These are phyloP conservation scores for Temnothorax nylanderi DNA, from an alignment of 1,140 invertebrate genomes.

Conservation along the genomic window DNA sequence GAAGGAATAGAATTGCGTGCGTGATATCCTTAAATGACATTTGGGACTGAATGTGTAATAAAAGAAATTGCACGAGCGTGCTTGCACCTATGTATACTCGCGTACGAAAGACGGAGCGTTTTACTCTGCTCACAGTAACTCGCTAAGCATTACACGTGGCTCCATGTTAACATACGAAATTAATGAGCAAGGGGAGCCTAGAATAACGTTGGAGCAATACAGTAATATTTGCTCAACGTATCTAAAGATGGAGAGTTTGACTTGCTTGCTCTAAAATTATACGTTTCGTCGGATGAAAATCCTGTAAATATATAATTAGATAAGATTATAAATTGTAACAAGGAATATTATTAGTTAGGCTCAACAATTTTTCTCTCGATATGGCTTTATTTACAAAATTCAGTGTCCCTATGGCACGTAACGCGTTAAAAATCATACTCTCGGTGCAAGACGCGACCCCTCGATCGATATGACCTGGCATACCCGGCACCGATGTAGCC, in stretches of 20 bases:
- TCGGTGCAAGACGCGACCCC: constrained; percentile 70
- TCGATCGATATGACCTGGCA: constrained; percentile 80
- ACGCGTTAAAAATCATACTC: constrained; percentile 46
- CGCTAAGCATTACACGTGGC: neutral
- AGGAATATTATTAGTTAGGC: neutral
- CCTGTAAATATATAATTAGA: neutral
- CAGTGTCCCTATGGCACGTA: constrained; percentile 16
- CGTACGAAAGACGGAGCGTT: neutral
- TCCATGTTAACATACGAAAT: neutral
- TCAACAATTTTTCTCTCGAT: neutral
- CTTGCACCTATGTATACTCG: constrained; percentile 52
- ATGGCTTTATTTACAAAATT: constrained; percentile 14
- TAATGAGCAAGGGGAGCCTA: neutral
- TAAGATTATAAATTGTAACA: neutral
- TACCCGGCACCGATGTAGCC: constrained; percentile 97
- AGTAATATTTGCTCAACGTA: neutral
- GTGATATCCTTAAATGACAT: neutral
- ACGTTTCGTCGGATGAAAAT: neutral
- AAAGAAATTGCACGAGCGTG: constrained; percentile 58
- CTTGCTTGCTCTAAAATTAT: neutral
- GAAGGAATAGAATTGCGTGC: neutral
- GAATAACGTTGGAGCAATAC: neutral
- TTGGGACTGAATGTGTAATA: neutral
- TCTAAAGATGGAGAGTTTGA: neutral
- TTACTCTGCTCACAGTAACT: neutral